Evolutionary conservation across 2,797 vertebrate species (phyloP), one percentile per base, ranked within the genome.

Genomic region (Sciaenops ocellatus): DNA sequence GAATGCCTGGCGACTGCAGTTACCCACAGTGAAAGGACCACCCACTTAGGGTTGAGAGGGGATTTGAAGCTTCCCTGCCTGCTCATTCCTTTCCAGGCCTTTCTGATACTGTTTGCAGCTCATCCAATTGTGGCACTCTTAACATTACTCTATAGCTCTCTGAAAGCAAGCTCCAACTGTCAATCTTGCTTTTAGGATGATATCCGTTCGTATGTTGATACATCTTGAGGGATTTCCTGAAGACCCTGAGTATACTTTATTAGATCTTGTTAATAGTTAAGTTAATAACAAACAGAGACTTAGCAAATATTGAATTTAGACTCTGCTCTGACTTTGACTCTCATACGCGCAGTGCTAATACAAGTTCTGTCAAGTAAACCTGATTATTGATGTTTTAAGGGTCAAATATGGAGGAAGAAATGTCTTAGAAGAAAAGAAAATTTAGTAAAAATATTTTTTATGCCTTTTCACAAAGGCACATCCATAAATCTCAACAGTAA

Each of bases 11-110:
- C 90, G 94, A 95, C 95, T 94, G 94, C 94, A 86, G 95, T 94
- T 95, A 95, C 95, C 94, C 93, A 91, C 95, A 93, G 93, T 94
- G 93, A 96, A 94, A 94, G 92, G 96, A 96, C 96, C 96, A 96
- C 96, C 95, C 96, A 96, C 95, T 95, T 93, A 94, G 96, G 95
- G 85, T 93, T 94, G 95, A 94, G 93, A 94, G 94, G 95, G 94
- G 94, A 94, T 94, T 95, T 95, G 90, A 90, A 94, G 90, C 92
- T 89, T 93, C 91, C 92, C 90, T 92, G 94, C 94, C 91, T 92
- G 91, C 93, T 92, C 93, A 89, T 93, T 95, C 92, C 93, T 94
- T 95, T 90, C 89, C 87, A 87, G 81, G 78, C 90, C 79, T 93
- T 94, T 94, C 91, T 89, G 82, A 92, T 91, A 88, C 86, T 90